Percentiles rank a stretch among this genome's conserved stretches.
These are phyloP conservation scores for Tenodera sinensis DNA, from an alignment of 2,888 invertebrate genomes.

Conservation along the genomic window DNA sequence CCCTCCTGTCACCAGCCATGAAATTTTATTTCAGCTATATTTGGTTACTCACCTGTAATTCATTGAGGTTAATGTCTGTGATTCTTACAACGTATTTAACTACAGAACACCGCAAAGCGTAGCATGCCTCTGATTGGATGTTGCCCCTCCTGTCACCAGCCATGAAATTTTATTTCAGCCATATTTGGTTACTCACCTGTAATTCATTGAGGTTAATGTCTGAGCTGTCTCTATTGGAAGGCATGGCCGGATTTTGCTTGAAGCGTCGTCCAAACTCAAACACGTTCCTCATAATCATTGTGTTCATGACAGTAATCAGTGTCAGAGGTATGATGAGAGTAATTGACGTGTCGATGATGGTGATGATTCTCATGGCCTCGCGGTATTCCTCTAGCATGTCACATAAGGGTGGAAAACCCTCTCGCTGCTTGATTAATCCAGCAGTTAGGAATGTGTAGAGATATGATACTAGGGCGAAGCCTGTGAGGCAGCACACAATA, in stretches of 20 bases:
- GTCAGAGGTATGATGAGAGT: conserved; percentile 60
- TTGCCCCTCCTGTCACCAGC: too few relatives aligned
- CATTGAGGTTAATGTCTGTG: conserved; percentile 47
- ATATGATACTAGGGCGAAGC: conserved; percentile 46
- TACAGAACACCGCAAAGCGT: too few relatives aligned
- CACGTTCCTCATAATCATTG: conserved; percentile 56
- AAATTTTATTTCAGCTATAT: too few relatives aligned
- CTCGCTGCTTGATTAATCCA: conserved; percentile 38
- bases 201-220: conserved; percentile 47
- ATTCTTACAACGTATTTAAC: too few relatives aligned
- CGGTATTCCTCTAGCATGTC: conserved; percentile 51
- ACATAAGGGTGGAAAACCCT: conserved; percentile 43
- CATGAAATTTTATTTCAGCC: too few relatives aligned
- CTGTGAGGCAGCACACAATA: conserved; percentile 48
- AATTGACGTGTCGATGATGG: conserved; percentile 57
- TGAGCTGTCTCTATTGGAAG: conserved; percentile 32
- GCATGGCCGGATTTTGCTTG: conserved; percentile 35
- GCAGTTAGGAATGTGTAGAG: conserved; percentile 49
- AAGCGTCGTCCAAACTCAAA: conserved; percentile 48
- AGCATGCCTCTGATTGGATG: too few relatives aligned
- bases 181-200: conserved; percentile 44
- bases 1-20: too few relatives aligned
- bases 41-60: conserved; percentile 44
- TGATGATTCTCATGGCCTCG: conserved; percentile 53
- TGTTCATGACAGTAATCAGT: conserved; percentile 60